Percentiles rank a stretch among this genome's conserved stretches.
Evolutionary conservation across 2,888 invertebrate species (phyloP).

Genomic region (Parascotia fuliginaria): DNA sequence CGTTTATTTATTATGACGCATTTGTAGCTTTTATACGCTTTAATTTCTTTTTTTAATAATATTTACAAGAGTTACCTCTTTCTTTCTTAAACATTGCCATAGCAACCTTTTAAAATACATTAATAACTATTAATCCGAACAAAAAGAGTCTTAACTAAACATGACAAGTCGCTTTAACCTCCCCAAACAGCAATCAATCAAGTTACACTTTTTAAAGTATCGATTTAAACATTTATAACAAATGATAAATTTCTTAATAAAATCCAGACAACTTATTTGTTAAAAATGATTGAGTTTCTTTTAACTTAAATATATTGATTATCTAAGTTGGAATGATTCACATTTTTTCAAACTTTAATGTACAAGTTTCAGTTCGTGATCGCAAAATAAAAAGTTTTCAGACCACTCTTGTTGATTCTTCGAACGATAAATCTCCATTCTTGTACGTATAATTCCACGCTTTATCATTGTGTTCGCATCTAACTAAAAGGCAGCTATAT

Average conservation of each 20-base stretch:
- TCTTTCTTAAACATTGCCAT: too few species aligned
- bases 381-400: slow-evolving; percentile 76
- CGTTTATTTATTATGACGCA: too few species aligned
- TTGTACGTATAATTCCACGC: slow-evolving; percentile 56
- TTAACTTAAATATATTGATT: slow-evolving; percentile 80
- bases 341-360: slow-evolving; percentile 78
- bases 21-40: too few species aligned
- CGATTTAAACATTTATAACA: slow-evolving; percentile 9
- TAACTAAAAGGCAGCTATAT: slow-evolving; percentile 37
- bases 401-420: slow-evolving; percentile 72
- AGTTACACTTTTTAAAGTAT: neutral
- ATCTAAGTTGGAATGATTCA: slow-evolving; percentile 73
- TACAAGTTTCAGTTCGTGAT: slow-evolving; percentile 77
- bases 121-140: too few species aligned
- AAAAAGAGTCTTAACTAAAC: neutral
- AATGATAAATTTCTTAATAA: slow-evolving; percentile 46
- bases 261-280: slow-evolving; percentile 53
- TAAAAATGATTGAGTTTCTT: slow-evolving; percentile 63
- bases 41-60: too few species aligned
- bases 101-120: too few species aligned
- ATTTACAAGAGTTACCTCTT: too few species aligned
- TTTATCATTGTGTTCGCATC: slow-evolving; percentile 52
- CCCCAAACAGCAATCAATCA: neutral
- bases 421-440: slow-evolving; percentile 69
- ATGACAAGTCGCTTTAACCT: neutral